A percentile compares a stretch with the other conserved stretches of the same genome.
Evolutionary conservation across 1,140 invertebrate genomes (phyloP).

Genomic region (Ditylenchus dipsaci): DNA sequence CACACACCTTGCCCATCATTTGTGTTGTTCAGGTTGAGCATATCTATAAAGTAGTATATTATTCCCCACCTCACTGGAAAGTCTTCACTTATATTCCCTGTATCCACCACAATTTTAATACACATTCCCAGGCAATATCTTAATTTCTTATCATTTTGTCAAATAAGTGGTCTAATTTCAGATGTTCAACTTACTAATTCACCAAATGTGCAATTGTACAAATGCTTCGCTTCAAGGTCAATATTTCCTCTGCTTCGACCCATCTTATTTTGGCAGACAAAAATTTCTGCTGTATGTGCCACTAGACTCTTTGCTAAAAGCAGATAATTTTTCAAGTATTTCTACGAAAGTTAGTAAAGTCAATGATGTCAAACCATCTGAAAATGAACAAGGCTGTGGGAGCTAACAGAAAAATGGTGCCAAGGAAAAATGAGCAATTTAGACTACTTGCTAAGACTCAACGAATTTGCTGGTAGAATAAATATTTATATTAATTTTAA

Average conservation of each 20-base stretch:
- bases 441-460: slow-evolving; percentile 83
- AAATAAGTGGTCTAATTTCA: slow-evolving; percentile 11
- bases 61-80: slow-evolving; percentile 1
- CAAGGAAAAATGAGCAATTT: slow-evolving; percentile 77
- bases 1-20: slow-evolving; percentile 11
- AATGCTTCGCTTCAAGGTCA: slow-evolving; percentile 6
- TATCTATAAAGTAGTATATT: slow-evolving; percentile 16
- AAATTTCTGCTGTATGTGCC: slow-evolving; percentile 31
- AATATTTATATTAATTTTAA: neutral
- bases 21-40: slow-evolving; percentile 12
- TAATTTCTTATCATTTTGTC: neutral
- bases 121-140: slow-evolving; percentile 21
- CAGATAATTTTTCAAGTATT: neutral
- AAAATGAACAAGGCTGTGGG: slow-evolving; percentile 16
- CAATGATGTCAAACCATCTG: neutral
- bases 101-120: slow-evolving; percentile 22
- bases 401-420: slow-evolving; percentile 16
- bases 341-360: neutral
- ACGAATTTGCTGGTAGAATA: slow-evolving; percentile 62
- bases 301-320: slow-evolving; percentile 24
- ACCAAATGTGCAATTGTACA: slow-evolving; percentile 25
- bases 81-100: slow-evolving; percentile 23
- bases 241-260: slow-evolving; percentile 37
- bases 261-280: slow-evolving; percentile 24
- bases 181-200: slow-evolving; percentile 23